Conservation (phyloP, 2,113 vertebrate genomes). For the Erpornis zantholeuca region DNA sequence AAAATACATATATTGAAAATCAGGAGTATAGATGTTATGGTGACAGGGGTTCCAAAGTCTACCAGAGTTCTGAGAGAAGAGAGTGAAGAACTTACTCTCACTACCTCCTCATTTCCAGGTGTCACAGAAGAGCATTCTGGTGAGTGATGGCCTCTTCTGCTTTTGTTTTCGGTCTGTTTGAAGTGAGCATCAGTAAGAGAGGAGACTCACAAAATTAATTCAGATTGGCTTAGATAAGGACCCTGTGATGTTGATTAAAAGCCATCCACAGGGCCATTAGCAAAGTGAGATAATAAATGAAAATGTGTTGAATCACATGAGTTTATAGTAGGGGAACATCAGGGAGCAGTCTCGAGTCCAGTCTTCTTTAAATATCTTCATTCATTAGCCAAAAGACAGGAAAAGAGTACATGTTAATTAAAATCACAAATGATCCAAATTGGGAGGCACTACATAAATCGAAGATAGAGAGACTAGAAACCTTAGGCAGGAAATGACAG, state of each 20-base stretch:
- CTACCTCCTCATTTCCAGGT: background rate
- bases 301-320: background rate
- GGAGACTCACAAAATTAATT: constrained; percentile 40
- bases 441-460: constrained; percentile 37
- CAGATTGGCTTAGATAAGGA: constrained; percentile 44
- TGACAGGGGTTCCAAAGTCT: background rate
- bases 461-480: constrained; percentile 23
- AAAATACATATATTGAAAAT: background rate
- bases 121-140: background rate
- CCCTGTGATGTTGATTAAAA: constrained; percentile 53
- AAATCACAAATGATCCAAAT: constrained; percentile 56
- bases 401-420: constrained; percentile 46
- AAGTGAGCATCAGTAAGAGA: background rate
- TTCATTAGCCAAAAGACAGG: constrained; percentile 49
- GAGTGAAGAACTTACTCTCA: background rate
- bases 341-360: constrained; percentile 20
- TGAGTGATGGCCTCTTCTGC: background rate
- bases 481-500: constrained; percentile 33
- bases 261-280: constrained; percentile 6
- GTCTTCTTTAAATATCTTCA: constrained; percentile 42
- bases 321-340: constrained; percentile 14
- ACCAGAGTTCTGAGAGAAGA: background rate
- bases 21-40: background rate
- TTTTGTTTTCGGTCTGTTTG: background rate
- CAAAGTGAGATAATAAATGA: constrained; percentile 43